Conservation (phyloP, 2,888 invertebrate species). For the Euplagia quadripunctaria region DNA sequence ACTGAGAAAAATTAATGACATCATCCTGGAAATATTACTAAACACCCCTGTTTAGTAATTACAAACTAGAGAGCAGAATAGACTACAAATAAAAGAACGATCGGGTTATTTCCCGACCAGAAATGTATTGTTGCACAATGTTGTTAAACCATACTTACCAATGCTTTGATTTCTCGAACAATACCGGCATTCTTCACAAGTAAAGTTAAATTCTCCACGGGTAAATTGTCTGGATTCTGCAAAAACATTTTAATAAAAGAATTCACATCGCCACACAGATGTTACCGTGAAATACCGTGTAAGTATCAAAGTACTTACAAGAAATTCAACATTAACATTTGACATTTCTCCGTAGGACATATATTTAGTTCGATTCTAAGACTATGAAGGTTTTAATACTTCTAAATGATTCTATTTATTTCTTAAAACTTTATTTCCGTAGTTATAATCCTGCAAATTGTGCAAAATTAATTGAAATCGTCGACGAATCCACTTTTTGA, state of each 20-base stretch:
- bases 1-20: neutral
- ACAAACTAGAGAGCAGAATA: constrained; percentile 7
- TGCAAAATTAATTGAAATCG: constrained; percentile 35
- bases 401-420: neutral
- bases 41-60: neutral
- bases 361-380: neutral
- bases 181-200: constrained; percentile 84
- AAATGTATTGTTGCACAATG: constrained; percentile 29
- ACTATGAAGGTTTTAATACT: constrained; percentile 8
- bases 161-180: constrained; percentile 86
- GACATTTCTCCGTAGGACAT: constrained; percentile 49
- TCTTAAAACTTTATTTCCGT: neutral
- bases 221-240: constrained; percentile 88
- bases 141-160: constrained; percentile 82
- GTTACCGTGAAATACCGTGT: constrained; percentile 7
- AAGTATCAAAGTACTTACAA: constrained; percentile 53
- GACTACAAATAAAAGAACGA: neutral
- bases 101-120: constrained; percentile 26
- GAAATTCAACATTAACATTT: constrained; percentile 55
- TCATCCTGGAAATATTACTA: constrained; percentile 1
- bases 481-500: constrained; percentile 44
- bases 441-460: constrained; percentile 16
- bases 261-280: constrained; percentile 9
- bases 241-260: constrained; percentile 48
- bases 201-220: constrained; percentile 83